Evolutionary conservation across 2,797 vertebrate species (phyloP).

Genomic region (Petrocephalus sullivani): DNA sequence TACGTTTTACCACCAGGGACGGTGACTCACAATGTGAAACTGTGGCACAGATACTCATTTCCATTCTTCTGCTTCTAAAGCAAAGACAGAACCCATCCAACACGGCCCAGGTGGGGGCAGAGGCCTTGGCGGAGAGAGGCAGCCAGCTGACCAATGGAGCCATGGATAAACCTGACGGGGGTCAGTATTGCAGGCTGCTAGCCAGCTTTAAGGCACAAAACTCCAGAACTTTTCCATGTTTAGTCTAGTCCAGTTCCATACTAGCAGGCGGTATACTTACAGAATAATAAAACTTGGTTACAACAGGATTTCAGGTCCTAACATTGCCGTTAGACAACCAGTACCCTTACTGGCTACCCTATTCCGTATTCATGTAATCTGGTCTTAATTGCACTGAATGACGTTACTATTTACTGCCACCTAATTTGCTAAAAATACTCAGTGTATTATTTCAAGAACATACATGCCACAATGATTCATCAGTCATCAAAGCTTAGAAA

Average conservation of each 20-base stretch:
- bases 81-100: conserved; percentile 83
- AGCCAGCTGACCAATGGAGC: conserved; percentile 36
- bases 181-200: conserved; percentile 46
- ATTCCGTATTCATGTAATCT: not conserved
- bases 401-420: not conserved
- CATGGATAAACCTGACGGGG: conserved; percentile 40
- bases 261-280: not conserved
- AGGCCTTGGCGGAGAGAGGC: conserved; percentile 30
- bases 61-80: conserved; percentile 47
- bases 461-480: not conserved
- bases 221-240: not conserved
- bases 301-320: not conserved
- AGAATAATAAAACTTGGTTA: not conserved
- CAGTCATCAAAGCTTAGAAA: not conserved
- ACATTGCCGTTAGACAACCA: not conserved
- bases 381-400: not conserved
- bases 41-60: not conserved
- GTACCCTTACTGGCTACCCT: not conserved
- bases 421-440: not conserved
- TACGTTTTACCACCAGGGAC: not conserved
- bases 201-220: not conserved
- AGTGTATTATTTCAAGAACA: not conserved
- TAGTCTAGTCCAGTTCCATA: not conserved
- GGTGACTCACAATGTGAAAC: not conserved
- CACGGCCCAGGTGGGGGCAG: conserved; percentile 37